Percentiles rank a stretch among this genome's conserved stretches.
phyloP scores from a whole-genome alignment of 2,888 invertebrate species.

The Gandaritis pyraliata region DNA sequence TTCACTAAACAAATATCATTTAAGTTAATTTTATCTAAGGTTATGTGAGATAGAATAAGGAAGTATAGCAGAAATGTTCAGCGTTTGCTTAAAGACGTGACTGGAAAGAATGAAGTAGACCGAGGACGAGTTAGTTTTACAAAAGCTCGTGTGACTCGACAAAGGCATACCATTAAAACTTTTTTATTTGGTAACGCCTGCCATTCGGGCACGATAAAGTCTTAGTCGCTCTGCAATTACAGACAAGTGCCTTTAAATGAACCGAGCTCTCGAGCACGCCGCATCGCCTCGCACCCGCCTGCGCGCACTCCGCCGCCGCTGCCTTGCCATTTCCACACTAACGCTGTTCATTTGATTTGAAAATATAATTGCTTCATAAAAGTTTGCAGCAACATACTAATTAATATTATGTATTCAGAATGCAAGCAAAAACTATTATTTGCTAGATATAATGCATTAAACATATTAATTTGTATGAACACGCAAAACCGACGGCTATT shows the following conservation, averaged over 20 bases:
- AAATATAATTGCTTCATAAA: slow-evolving; percentile 57
- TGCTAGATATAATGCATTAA: neutral
- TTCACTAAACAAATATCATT: no score
- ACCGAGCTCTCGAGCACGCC: slow-evolving; percentile 83
- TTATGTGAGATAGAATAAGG: no score
- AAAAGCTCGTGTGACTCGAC: slow-evolving; percentile 53
- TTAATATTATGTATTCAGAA: slow-evolving; percentile 4
- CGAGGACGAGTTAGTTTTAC: slow-evolving; percentile 49
- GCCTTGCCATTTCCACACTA: slow-evolving; percentile 63
- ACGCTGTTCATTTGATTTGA: slow-evolving; percentile 72
- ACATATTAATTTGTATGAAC: neutral
- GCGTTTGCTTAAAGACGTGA: slow-evolving; percentile 10
- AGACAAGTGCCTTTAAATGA: slow-evolving; percentile 84
- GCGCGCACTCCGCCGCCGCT: slow-evolving; percentile 67
- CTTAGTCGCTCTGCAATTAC: slow-evolving; percentile 82
- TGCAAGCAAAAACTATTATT: neutral
- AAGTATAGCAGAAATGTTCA: no score
- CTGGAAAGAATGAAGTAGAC: slow-evolving; percentile 38
- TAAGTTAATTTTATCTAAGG: no score
- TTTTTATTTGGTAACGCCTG: slow-evolving; percentile 76
- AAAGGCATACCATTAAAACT: slow-evolving; percentile 78
- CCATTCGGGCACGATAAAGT: slow-evolving; percentile 71
- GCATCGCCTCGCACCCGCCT: slow-evolving; percentile 75
- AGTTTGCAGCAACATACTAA: slow-evolving; percentile 41
- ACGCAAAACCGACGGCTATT: neutral